Conservation (phyloP, 2,113 vertebrate genomes). For the Cryptotis parvus region DNA sequence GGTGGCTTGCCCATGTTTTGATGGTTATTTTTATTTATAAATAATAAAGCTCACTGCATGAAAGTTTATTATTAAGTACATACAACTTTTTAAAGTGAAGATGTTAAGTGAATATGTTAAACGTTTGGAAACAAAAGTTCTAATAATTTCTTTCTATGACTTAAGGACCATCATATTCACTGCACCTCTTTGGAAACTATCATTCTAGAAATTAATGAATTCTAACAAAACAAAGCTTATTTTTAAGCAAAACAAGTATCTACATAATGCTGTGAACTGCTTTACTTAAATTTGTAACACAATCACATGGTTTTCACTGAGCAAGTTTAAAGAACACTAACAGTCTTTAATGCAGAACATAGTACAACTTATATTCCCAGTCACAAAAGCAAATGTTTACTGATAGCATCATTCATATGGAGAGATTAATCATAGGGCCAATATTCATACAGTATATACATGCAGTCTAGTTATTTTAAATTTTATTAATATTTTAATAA, state of each 20-base stretch:
- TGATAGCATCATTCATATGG: not conserved
- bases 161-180: not conserved
- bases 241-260: not conserved
- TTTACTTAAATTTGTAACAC: not conserved
- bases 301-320: not conserved
- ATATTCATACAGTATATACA: not conserved
- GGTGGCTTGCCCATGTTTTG: too few species aligned
- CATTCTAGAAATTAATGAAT: not conserved
- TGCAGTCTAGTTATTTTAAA: too few species aligned
- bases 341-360: not conserved
- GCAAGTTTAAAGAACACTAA: not conserved
- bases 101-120: slow-evolving; percentile 25
- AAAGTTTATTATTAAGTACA: not conserved
- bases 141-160: not conserved
- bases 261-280: not conserved
- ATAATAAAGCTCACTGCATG: slow-evolving; percentile 1
- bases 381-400: not conserved
- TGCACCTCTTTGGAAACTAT: not conserved
- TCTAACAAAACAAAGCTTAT: not conserved
- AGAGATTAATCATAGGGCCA: not conserved
- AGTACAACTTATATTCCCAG: not conserved
- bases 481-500: not conserved
- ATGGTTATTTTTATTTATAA: slow-evolving; percentile 10
- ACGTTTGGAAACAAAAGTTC: not conserved
- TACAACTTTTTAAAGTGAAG: not conserved